Conservation (phyloP, 2,113 vertebrate genomes). For the Dromaius novaehollandiae region DNA sequence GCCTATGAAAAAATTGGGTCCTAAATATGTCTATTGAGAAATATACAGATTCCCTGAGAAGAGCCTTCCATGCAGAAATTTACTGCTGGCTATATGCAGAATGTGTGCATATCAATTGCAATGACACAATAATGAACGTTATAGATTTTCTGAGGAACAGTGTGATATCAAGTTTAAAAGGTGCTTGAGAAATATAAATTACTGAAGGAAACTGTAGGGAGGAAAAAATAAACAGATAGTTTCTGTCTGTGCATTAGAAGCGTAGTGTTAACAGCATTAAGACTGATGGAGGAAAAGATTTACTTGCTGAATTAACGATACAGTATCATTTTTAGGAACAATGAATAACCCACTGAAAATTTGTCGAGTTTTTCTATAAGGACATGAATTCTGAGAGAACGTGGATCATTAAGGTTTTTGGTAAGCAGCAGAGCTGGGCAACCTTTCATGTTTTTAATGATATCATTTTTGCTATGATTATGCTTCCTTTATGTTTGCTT, state of each 20-base stretch:
- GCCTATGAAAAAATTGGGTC: neutral
- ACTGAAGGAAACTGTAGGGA: neutral
- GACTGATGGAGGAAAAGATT: neutral
- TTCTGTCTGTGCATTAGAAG: neutral
- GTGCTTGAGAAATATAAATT: neutral
- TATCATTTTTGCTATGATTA: neutral
- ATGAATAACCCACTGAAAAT: neutral
- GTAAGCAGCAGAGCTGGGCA: neutral
- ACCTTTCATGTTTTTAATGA: neutral
- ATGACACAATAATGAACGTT: neutral
- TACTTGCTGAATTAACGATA: neutral
- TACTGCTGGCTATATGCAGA: neutral
- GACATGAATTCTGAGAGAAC: neutral
- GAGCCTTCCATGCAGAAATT: neutral
- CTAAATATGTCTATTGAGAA: neutral
- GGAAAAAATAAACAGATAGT: neutral
- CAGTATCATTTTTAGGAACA: neutral
- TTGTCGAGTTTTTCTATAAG: neutral
- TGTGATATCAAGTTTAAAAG: neutral
- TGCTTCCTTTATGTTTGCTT: neutral
- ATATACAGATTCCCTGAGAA: neutral
- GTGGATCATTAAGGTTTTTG: neutral
- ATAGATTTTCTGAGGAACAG: neutral
- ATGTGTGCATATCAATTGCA: neutral
- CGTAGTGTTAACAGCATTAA: neutral